phyloP scores from a whole-genome alignment of 1,140 invertebrate species.

The Camponotus vicinus region DNA sequence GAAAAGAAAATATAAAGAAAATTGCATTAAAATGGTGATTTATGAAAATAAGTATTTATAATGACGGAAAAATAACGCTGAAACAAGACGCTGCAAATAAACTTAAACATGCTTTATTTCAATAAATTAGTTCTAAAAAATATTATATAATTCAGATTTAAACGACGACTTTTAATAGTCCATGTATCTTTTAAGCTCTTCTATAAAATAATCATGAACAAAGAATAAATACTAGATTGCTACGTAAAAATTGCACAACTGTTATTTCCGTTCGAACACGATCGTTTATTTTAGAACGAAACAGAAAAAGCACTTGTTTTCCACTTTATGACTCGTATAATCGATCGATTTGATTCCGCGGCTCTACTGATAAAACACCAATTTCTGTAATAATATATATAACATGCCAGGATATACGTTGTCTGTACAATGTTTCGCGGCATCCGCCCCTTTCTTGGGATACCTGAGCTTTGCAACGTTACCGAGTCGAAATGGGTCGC shows the following conservation, averaged over 20 bases:
- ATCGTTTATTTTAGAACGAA: not conserved
- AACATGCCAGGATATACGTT: not conserved
- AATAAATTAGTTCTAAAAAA: no score
- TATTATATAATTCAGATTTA: no score
- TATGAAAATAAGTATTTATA: no score
- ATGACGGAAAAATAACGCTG: no score
- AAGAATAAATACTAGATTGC: not conserved
- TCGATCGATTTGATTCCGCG: not conserved
- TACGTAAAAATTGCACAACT: not conserved
- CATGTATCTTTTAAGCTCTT: not conserved
- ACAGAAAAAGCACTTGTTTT: not conserved
- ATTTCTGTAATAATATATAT: constrained; percentile 14
- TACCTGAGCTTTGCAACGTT: not conserved
- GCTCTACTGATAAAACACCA: not conserved
- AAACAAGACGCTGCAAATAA: no score
- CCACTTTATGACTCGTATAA: not conserved
- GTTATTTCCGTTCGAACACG: not conserved
- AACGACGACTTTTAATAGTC: no score
- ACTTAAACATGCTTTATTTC: no score
- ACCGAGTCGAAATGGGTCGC: not conserved
- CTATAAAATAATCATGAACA: not conserved
- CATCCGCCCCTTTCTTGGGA: not conserved
- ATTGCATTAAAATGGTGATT: no score
- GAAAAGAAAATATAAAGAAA: no score
- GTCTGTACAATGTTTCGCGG: not conserved